These are phyloP conservation scores for Drosophila anomalata DNA, from an alignment of 2,888 invertebrate genomes.

Conservation along the genomic window DNA sequence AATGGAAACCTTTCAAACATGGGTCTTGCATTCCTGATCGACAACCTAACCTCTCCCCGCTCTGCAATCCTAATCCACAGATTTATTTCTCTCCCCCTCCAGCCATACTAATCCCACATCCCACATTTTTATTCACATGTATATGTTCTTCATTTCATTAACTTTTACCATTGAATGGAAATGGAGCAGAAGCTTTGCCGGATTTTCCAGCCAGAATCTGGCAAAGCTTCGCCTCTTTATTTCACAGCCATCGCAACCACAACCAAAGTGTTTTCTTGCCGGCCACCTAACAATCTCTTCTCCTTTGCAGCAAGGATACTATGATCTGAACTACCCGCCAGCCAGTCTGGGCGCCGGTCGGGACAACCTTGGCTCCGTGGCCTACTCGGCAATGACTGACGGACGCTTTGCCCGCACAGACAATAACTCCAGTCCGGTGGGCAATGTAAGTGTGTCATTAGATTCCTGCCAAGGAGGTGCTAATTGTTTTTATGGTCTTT, in stretches of 20 bases:
- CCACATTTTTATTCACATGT: conserved; percentile 9
- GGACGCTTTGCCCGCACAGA: conserved; percentile 89
- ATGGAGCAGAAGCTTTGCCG: conserved; percentile 13
- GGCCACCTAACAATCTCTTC: conserved; percentile 15
- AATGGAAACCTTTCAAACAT: not conserved
- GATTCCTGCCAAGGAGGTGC: not conserved
- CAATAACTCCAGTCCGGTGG: conserved; percentile 90
- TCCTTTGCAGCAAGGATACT: conserved; percentile 85
- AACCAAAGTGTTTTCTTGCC: not conserved
- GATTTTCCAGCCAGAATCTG: conserved; percentile 13
- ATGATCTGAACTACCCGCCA: conserved; percentile 90
- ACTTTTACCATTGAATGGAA: conserved; percentile 1
- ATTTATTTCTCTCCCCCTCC: not conserved
- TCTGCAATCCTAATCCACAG: not conserved
- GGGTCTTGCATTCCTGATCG: not conserved
- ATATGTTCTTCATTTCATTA: conserved; percentile 10
- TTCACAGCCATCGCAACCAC: conserved; percentile 16
- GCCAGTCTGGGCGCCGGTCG: conserved; percentile 88
- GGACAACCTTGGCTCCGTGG: conserved; percentile 88
- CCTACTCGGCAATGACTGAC: conserved; percentile 89
- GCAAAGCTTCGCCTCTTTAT: conserved; percentile 9
- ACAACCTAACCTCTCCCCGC: not conserved
- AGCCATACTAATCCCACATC: conserved; percentile 7
- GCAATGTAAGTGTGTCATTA: conserved; percentile 80
- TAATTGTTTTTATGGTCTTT: too few relatives aligned